Conservation (phyloP, 1,140 invertebrate species). For the Heterodera carotae region DNA sequence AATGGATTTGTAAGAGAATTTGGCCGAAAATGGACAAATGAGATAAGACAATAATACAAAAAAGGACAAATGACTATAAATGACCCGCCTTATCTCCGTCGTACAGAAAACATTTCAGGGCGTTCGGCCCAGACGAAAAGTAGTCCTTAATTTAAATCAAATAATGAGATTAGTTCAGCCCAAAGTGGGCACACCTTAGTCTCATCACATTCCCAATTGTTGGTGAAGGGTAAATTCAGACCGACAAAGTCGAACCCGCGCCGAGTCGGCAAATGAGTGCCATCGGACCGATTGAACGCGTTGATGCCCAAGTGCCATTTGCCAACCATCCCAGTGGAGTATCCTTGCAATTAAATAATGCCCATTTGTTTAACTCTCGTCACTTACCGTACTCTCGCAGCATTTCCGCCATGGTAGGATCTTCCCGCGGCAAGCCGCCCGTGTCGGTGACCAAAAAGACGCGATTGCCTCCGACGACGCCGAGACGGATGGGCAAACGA, state of each 20-base stretch:
- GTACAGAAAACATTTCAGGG: constrained; percentile 61
- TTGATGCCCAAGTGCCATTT: constrained; percentile 66
- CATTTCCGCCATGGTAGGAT: constrained; percentile 58
- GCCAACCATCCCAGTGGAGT: constrained; percentile 56
- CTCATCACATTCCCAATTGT: constrained; percentile 62
- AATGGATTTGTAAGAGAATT: neutral
- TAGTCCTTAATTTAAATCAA: constrained; percentile 29
- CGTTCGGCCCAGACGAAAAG: constrained; percentile 32
- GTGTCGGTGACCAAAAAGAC: constrained; percentile 48
- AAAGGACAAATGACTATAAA: neutral
- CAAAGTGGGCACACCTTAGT: constrained; percentile 37
- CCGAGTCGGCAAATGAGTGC: constrained; percentile 41
- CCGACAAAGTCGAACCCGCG: constrained; percentile 45
- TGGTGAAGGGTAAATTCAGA: constrained; percentile 55
- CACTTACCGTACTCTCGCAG: constrained; percentile 39
- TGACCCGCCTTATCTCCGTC: constrained; percentile 51
- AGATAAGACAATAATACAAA: neutral
- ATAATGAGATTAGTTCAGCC: neutral
- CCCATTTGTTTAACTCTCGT: neutral
- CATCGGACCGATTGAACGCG: constrained; percentile 54
- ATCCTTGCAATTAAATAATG: constrained; percentile 43
- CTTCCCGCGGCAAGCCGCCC: constrained; percentile 53
- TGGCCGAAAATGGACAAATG: neutral
- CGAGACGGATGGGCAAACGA: constrained; percentile 53
- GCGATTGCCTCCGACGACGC: constrained; percentile 47